These are phyloP conservation scores for Leptodactylus fallax DNA, from an alignment of 2,797 vertebrate genomes.

Conservation along the genomic window DNA sequence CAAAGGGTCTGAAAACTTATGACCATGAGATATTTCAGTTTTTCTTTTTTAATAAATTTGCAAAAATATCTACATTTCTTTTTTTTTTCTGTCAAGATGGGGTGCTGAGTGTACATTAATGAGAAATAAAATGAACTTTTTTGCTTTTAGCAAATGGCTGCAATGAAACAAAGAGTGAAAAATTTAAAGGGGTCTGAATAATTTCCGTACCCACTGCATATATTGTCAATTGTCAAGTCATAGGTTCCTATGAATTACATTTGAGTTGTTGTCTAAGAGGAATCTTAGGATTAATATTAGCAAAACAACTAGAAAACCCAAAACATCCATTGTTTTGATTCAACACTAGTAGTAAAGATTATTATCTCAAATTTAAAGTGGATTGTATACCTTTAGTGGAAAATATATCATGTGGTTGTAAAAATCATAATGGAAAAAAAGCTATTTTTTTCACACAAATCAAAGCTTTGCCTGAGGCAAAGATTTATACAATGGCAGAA, in stretches of 20 bases:
- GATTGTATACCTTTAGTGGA: conserved; percentile 18
- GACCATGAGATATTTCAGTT: too few species aligned
- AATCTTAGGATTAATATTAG: not conserved
- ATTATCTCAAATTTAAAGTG: conserved; percentile 23
- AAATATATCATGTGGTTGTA: conserved; percentile 38
- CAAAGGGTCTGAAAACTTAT: too few species aligned
- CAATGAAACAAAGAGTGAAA: too few species aligned
- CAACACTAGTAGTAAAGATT: conserved; percentile 20
- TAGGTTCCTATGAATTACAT: not conserved
- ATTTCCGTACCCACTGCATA: too few species aligned
- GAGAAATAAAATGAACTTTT: too few species aligned
- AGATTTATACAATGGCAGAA: conserved; percentile 34
- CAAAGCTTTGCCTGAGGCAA: conserved; percentile 35
- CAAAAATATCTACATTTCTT: too few species aligned
- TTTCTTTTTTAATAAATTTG: too few species aligned
- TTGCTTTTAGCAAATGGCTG: too few species aligned
- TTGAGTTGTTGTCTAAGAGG: not conserved
- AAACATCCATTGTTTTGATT: conserved; percentile 5
- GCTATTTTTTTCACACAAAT: conserved; percentile 18
- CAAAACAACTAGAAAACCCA: conserved; percentile 16
- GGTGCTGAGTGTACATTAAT: too few species aligned
- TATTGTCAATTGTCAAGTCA: not conserved
- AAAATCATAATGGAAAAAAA: conserved; percentile 29
- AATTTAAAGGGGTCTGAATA: too few species aligned
- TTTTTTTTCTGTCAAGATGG: too few species aligned